phyloP scores from a whole-genome alignment of 2,888 invertebrate species.

The Hypomecis punctinalis region DNA sequence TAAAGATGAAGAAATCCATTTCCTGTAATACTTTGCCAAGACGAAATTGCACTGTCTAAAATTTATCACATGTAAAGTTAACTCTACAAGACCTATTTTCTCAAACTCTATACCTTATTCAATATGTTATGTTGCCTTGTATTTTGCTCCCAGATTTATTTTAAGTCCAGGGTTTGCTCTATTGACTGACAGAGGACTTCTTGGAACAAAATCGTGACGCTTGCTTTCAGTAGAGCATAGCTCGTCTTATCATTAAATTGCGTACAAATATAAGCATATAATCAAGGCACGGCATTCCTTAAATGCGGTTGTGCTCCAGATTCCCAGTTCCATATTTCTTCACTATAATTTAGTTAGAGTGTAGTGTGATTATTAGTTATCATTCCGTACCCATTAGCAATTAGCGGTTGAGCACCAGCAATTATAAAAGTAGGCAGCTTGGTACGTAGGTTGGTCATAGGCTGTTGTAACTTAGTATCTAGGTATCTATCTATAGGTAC shows the following conservation, averaged over 20 bases:
- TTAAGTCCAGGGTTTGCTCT: no score
- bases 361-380: conserved; percentile 13
- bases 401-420: conserved; percentile 28
- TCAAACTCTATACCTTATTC: no score
- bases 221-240: background rate
- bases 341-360: conserved; percentile 9
- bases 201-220: no score
- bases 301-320: conserved; percentile 3
- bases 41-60: no score
- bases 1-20: no score
- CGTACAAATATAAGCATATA: background rate
- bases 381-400: conserved; percentile 16
- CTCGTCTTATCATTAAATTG: background rate
- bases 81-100: no score
- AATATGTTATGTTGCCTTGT: no score
- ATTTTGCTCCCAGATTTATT: no score
- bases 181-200: no score
- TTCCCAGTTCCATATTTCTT: background rate
- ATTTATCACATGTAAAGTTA: no score
- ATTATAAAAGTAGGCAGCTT: conserved; percentile 26
- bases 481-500: background rate
- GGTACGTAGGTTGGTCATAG: conserved; percentile 19
- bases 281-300: background rate
- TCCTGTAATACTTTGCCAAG: no score
- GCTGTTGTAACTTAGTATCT: conserved; percentile 34